Percentiles rank a stretch among this genome's conserved stretches.
phyloP scores from a whole-genome alignment of 2,888 invertebrate species.

The Idaea biselata region DNA sequence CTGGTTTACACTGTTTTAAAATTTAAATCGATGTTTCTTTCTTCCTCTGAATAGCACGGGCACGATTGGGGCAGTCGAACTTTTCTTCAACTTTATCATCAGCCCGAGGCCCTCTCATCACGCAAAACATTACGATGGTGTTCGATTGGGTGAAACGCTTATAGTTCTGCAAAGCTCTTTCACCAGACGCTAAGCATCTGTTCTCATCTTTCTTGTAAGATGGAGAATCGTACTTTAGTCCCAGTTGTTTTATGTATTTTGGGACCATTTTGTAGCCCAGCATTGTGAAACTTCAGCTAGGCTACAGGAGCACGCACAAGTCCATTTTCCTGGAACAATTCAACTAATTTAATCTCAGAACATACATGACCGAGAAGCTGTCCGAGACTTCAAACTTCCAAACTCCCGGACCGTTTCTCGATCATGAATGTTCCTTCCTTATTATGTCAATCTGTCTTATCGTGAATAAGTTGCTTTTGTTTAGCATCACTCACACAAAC shows the following conservation, averaged over 20 bases:
- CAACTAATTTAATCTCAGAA: neutral
- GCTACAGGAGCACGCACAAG: conserved; percentile 6
- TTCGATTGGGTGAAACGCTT: conserved; percentile 12
- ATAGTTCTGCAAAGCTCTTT: conserved; percentile 17
- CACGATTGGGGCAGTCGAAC: neutral
- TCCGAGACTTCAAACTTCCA: too few species aligned
- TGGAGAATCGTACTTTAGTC: conserved; percentile 19
- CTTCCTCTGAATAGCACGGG: neutral
- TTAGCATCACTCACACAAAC: too few species aligned
- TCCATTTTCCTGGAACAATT: conserved; percentile 16
- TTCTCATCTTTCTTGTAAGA: conserved; percentile 21
- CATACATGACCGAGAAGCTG: too few species aligned
- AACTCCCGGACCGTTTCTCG: too few species aligned
- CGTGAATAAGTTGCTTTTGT: too few species aligned
- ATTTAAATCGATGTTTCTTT: conserved; percentile 1
- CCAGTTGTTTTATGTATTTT: conserved; percentile 24
- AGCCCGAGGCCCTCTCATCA: neutral
- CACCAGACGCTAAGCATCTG: conserved; percentile 20
- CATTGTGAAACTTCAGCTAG: conserved; percentile 11
- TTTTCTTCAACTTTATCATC: neutral
- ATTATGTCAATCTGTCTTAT: too few species aligned
- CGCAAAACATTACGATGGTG: conserved; percentile 5
- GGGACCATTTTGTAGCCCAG: conserved; percentile 25
- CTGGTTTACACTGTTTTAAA: neutral
- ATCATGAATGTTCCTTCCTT: too few species aligned